Evolutionary conservation across 2,797 vertebrate species (phyloP), one percentile per base, ranked within the genome.

Genomic region (Syndactyla subalaris): DNA sequence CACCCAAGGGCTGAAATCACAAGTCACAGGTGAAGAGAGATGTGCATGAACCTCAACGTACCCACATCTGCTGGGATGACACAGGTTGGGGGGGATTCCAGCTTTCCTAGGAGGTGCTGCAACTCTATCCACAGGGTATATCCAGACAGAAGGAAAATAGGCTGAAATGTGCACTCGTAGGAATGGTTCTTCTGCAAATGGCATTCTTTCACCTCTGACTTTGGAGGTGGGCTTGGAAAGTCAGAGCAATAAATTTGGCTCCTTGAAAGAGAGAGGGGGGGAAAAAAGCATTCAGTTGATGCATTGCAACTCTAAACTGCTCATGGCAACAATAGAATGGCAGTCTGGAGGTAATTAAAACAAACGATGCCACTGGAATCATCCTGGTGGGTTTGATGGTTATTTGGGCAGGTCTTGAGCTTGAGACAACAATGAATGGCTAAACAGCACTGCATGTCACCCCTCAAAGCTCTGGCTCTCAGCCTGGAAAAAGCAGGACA

Each of bases 101-200:
- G 95, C 0, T 97, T 98, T 46, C 98, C 98, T 43, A 98, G 93
- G 1, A 62, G 85, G 30, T 98, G 98, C 16, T 97, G 89, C 38
- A 99, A 96, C 71, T 99, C 98, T 75, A 99, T 92, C 99, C 99
- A 99, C 97, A 99, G 98, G 89, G 98, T 98, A 52, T 99, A 99
- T 93, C 99, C 99, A 85, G 98, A 98, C 1, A 98, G 83, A 68
- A 98, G 97, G 94, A 98, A 98, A 92, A 99, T 97, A 6, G 98
- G 98, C 52, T 97, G 96, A 94, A 99, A 98, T 17, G 96, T 97
- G 93, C 99, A 99, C 83, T 98, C 97, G 2, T 96, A 98, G 85
- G 97, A 97, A 83, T 95, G 97, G 72, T 97, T 96, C 74, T 52
- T 91, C 90, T 95, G 89, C 45, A 70, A 88, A 41, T 22, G 68